These are phyloP conservation scores for Monochamus alternatus DNA, from an alignment of 2,888 invertebrate genomes.

Conservation along the genomic window DNA sequence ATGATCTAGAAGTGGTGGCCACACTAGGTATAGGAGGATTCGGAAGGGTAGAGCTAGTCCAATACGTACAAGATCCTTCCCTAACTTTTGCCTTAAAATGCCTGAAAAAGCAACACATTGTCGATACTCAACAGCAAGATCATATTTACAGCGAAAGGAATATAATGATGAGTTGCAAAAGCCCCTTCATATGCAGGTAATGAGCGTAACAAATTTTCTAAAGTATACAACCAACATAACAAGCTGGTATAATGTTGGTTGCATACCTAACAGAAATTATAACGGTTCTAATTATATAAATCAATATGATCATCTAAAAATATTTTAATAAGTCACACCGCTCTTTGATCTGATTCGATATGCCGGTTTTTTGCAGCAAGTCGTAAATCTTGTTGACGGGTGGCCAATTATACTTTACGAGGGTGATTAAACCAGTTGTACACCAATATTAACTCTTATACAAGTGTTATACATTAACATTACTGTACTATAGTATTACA, in stretches of 20 bases:
- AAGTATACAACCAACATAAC: neutral
- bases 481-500: too few relatives aligned
- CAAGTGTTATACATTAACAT: too few relatives aligned
- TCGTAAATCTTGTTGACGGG: too few relatives aligned
- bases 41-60: constrained; percentile 79
- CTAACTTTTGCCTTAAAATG: constrained; percentile 80
- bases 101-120: constrained; percentile 82
- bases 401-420: too few relatives aligned
- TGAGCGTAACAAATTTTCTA: neutral
- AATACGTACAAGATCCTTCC: constrained; percentile 70
- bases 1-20: constrained; percentile 78
- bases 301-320: too few relatives aligned
- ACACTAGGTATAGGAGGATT: constrained; percentile 83
- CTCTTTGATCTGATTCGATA: too few relatives aligned
- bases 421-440: too few relatives aligned
- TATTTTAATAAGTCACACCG: too few relatives aligned
- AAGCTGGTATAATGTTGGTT: constrained; percentile 2
- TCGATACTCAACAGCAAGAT: constrained; percentile 82
- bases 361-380: too few relatives aligned
- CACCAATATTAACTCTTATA: too few relatives aligned
- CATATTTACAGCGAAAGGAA: constrained; percentile 81
- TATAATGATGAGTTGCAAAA: constrained; percentile 80
- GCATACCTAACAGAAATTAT: neutral
- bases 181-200: constrained; percentile 83
- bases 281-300: too few relatives aligned